Evolutionary conservation across 2,888 invertebrate species (phyloP).

Genomic region (Thecophora atra): DNA sequence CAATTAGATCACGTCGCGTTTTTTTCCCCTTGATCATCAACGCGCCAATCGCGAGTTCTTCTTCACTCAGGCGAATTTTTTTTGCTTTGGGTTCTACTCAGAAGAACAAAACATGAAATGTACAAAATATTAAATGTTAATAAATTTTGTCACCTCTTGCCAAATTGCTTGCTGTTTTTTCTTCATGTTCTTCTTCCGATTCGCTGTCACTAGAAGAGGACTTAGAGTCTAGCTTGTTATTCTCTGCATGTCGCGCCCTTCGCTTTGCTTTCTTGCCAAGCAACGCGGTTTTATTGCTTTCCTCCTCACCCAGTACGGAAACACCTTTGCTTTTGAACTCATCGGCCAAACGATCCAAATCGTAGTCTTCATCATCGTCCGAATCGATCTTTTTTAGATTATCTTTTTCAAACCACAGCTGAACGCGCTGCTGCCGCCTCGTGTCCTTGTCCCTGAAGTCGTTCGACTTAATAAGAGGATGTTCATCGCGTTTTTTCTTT

Average conservation of each 20-base stretch:
- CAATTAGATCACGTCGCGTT: slow-evolving; percentile 86
- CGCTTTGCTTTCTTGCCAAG: slow-evolving; percentile 63
- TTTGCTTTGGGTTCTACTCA: slow-evolving; percentile 61
- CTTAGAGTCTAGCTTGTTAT: slow-evolving; percentile 45
- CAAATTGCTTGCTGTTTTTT: slow-evolving; percentile 48
- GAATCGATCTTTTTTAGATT: slow-evolving; percentile 81
- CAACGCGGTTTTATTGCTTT: slow-evolving; percentile 37
- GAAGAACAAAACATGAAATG: background rate
- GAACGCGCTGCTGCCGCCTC: slow-evolving; percentile 79
- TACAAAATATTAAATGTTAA: slow-evolving; percentile 17
- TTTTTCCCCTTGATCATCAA: slow-evolving; percentile 91
- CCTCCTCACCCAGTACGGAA: slow-evolving; percentile 59
- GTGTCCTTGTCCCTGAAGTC: slow-evolving; percentile 80
- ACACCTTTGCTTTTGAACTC: slow-evolving; percentile 78
- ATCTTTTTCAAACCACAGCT: slow-evolving; percentile 89
- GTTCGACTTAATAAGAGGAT: slow-evolving; percentile 83
- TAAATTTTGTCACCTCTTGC: slow-evolving; percentile 48
- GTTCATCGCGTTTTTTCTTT: slow-evolving; percentile 63
- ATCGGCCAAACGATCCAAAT: slow-evolving; percentile 81
- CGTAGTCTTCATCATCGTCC: slow-evolving; percentile 87
- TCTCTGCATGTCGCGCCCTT: slow-evolving; percentile 56
- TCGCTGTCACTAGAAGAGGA: slow-evolving; percentile 52
- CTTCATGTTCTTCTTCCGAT: slow-evolving; percentile 55
- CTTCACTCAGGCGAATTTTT: slow-evolving; percentile 79
- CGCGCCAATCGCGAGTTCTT: slow-evolving; percentile 92